These are phyloP conservation scores for Atta cephalotes DNA, from an alignment of 1,140 invertebrate species.

Conservation along the genomic window DNA sequence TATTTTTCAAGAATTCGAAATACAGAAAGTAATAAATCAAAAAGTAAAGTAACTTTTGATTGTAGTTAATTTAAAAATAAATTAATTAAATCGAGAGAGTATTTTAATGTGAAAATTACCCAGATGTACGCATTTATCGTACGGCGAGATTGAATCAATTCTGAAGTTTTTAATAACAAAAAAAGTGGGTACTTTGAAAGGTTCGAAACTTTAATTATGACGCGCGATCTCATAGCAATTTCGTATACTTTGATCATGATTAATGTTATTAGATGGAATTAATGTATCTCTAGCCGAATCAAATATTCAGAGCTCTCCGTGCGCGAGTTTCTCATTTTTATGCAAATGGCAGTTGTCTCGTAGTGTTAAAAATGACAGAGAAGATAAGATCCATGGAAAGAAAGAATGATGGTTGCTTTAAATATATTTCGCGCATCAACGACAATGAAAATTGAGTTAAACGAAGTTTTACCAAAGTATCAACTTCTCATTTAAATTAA, in stretches of 20 bases:
- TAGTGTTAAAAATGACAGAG: slow-evolving; percentile 8
- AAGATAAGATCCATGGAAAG: not conserved
- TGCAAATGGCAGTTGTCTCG: slow-evolving; percentile 38
- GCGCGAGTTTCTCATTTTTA: slow-evolving; percentile 40
- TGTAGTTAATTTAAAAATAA: not conserved
- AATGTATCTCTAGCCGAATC: not conserved
- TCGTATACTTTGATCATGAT: slow-evolving; percentile 39
- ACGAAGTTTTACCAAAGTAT: slow-evolving; percentile 50
- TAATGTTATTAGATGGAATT: slow-evolving; percentile 37
- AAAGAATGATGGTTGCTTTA: slow-evolving; percentile 37
- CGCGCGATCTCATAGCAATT: slow-evolving; percentile 23
- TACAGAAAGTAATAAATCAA: no score
- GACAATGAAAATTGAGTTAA: slow-evolving; percentile 60
- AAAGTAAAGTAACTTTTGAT: no score
- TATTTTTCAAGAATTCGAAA: not conserved
- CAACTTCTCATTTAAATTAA: slow-evolving; percentile 35
- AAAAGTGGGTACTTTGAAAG: not conserved
- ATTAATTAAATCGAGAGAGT: not conserved
- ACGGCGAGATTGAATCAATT: not conserved
- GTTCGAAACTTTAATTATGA: slow-evolving; percentile 8
- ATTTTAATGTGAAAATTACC: not conserved
- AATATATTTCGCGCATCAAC: slow-evolving; percentile 48
- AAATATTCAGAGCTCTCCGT: slow-evolving; percentile 18
- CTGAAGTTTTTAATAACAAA: slow-evolving; percentile 32
- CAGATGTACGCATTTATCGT: not conserved